Conservation (phyloP, 2,113 vertebrate genomes). For the Calidris pugnax region DNA sequence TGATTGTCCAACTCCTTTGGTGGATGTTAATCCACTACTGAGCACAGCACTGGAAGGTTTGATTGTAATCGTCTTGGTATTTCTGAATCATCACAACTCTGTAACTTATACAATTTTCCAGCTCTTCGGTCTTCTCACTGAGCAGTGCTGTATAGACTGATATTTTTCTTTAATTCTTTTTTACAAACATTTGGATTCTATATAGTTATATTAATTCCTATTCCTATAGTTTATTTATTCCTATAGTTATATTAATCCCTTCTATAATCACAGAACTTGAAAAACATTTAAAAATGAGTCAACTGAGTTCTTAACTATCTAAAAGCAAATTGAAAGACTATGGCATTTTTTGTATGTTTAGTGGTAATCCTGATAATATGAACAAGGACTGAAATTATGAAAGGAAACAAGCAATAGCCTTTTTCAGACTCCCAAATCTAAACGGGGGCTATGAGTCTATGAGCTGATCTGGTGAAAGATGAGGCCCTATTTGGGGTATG, state of each 20-base stretch:
- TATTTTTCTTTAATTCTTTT: not conserved
- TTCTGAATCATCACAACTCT: not conserved
- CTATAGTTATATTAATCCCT: not conserved
- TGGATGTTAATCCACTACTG: not conserved
- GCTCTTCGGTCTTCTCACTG: not conserved
- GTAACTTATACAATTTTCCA: not conserved
- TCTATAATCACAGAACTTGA: not conserved
- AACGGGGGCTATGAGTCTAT: not conserved
- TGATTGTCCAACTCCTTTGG: not conserved
- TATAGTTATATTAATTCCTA: not conserved
- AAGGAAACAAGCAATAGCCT: not conserved
- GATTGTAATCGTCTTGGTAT: not conserved
- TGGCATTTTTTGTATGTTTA: fast-evolving
- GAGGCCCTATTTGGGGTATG: fast-evolving
- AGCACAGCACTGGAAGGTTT: not conserved
- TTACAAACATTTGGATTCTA: not conserved
- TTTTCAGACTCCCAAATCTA: not conserved
- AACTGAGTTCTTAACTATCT: not conserved
- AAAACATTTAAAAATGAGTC: not conserved
- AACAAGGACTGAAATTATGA: not conserved
- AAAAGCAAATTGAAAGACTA: not conserved
- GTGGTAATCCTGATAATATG: not conserved
- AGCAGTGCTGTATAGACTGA: not conserved
- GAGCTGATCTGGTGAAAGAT: not conserved
- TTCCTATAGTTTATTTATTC: not conserved